A percentile compares a stretch with the other conserved stretches of the same genome.
phyloP scores from a whole-genome alignment of 2,797 vertebrate species.

The Botia kubotai region DNA sequence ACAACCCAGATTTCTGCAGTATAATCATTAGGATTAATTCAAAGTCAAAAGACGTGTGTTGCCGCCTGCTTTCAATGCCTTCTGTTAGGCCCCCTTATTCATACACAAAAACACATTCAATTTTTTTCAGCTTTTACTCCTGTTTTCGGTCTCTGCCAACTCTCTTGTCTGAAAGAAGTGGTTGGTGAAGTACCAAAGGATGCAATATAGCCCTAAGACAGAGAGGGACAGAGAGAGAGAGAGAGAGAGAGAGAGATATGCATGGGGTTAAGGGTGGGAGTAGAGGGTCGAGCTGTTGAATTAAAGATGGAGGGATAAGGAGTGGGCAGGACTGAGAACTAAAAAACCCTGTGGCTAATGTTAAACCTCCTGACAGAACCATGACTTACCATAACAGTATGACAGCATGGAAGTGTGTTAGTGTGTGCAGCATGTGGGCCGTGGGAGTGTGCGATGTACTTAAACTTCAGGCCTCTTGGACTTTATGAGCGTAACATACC shows the following conservation, averaged over 20 bases:
- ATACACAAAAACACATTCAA: conserved; percentile 6
- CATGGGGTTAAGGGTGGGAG: background rate
- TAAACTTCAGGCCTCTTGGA: conserved; percentile 44
- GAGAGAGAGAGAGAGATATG: background rate
- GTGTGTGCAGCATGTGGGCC: conserved; percentile 37
- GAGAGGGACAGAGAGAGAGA: background rate
- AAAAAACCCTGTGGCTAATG: conserved; percentile 21
- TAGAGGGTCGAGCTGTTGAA: background rate
- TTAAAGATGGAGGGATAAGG: conserved; percentile 63
- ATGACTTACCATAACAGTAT: conserved; percentile 54
- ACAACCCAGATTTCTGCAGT: conserved; percentile 66
- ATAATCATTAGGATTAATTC: conserved; percentile 72
- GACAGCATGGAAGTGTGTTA: conserved; percentile 27
- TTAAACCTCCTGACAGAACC: conserved; percentile 4
- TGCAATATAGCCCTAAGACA: conserved; percentile 32
- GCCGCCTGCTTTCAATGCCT: conserved; percentile 48
- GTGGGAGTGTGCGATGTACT: conserved; percentile 50
- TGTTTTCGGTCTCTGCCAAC: conserved; percentile 56
- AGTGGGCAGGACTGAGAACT: conserved; percentile 37
- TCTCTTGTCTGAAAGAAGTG: conserved; percentile 49
- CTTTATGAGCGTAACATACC: conserved; percentile 27
- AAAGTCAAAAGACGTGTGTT: conserved; percentile 56
- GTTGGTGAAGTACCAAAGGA: conserved; percentile 47
- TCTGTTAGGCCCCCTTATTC: conserved; percentile 16
- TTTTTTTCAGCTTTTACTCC: conserved; percentile 9